Conservation (phyloP, 2,113 vertebrate species). For the Leptocoma aspasia region DNA sequence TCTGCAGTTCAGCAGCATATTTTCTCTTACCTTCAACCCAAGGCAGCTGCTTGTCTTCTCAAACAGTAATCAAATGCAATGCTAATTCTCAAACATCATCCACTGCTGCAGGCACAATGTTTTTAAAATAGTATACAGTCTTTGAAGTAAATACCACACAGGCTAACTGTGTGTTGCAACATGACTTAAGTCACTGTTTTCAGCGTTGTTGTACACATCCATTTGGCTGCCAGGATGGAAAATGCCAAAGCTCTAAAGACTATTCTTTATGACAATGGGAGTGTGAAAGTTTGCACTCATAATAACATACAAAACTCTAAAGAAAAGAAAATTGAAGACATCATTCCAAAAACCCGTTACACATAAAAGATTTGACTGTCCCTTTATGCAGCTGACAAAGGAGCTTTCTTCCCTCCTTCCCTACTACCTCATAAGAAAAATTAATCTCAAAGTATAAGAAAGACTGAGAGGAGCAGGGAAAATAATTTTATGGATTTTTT, state of each 20-base stretch:
- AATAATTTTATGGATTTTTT: slow-evolving; percentile 11
- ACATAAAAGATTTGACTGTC: not conserved
- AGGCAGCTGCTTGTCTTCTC: not conserved
- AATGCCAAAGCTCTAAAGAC: not conserved
- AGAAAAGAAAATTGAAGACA: not conserved
- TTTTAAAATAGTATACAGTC: not conserved
- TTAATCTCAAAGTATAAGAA: not conserved
- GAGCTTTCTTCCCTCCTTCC: not conserved
- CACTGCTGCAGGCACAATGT: not conserved
- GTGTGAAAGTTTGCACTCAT: not conserved
- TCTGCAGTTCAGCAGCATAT: not conserved
- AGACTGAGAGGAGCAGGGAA: not conserved
- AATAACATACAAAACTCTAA: not conserved
- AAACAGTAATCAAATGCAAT: not conserved
- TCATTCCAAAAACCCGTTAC: not conserved
- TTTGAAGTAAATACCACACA: not conserved
- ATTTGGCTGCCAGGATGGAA: not conserved
- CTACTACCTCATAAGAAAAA: not conserved
- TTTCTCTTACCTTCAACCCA: not conserved
- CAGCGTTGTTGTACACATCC: not conserved
- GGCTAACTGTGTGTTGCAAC: not conserved
- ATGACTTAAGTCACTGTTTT: not conserved
- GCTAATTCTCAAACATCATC: not conserved
- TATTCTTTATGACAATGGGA: not conserved
- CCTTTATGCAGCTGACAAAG: slow-evolving; percentile 29